phyloP scores from a whole-genome alignment of 2,888 invertebrate species.

The Xestia xanthographa region DNA sequence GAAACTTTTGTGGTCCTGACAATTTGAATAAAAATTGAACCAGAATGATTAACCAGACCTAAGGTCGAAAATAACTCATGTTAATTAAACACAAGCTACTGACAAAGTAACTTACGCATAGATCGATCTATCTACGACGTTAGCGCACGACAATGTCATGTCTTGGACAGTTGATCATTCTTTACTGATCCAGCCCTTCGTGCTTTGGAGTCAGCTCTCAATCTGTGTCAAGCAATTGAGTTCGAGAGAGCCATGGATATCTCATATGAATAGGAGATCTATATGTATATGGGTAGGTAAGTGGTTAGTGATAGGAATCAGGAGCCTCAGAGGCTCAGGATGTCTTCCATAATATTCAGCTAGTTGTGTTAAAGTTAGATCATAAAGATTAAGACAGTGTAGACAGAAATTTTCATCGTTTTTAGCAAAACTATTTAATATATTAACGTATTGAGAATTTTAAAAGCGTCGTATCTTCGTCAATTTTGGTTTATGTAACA shows the following conservation, averaged over 20 bases:
- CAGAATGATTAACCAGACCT: not conserved
- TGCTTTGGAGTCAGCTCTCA: not conserved
- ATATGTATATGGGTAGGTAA: not conserved
- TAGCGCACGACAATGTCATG: conserved; percentile 5
- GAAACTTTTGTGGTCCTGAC: not conserved
- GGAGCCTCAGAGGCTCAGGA: not conserved
- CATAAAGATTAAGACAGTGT: too few species aligned
- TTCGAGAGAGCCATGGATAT: not conserved
- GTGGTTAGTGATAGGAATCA: not conserved
- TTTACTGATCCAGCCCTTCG: not conserved
- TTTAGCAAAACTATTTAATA: too few species aligned
- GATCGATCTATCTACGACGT: conserved; percentile 1
- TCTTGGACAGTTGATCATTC: conserved; percentile 5
- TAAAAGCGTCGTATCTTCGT: too few species aligned
- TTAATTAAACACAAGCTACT: not conserved
- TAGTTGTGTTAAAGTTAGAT: too few species aligned
- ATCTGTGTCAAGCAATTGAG: conserved; percentile 13
- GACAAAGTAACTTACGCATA: not conserved
- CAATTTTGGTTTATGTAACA: too few species aligned
- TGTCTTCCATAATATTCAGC: not conserved
- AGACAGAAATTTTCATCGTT: not conserved
- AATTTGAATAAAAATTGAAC: not conserved
- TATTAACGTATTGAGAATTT: too few species aligned
- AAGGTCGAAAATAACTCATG: not conserved
- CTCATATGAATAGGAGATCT: not conserved